Evolutionary conservation across 2,113 vertebrate genomes (phyloP).

Genomic region (Campylomormyrus numenius): DNA sequence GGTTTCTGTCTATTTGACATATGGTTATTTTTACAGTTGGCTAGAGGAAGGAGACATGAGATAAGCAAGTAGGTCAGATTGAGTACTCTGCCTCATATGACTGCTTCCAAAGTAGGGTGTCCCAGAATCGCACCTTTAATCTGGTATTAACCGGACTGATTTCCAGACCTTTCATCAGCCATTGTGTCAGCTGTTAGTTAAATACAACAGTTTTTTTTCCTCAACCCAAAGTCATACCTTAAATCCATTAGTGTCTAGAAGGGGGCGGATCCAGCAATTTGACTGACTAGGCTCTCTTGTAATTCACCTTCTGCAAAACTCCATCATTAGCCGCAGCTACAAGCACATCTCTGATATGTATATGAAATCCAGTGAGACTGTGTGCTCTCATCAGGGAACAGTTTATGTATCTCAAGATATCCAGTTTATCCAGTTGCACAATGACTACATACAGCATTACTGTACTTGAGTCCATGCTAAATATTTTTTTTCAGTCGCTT

Average conservation of each 20-base stretch:
- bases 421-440: background rate
- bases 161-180: constrained; percentile 1
- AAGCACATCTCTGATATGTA: background rate
- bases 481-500: background rate
- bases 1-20: constrained; percentile 46
- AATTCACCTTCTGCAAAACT: background rate
- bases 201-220: background rate
- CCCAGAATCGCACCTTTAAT: constrained; percentile 52
- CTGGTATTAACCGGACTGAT: constrained; percentile 35
- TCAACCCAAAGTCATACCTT: background rate
- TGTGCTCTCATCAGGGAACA: background rate
- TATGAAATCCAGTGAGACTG: background rate
- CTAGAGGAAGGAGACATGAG: constrained; percentile 59
- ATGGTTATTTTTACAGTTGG: constrained; percentile 66
- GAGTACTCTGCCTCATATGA: constrained; percentile 53
- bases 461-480: background rate
- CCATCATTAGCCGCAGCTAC: background rate
- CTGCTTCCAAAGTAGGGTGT: constrained; percentile 50
- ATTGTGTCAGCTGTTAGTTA: background rate
- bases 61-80: constrained; percentile 65
- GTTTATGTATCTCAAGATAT: background rate
- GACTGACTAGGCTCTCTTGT: background rate
- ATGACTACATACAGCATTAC: background rate
- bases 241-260: background rate
- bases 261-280: background rate